Evolutionary conservation across 2,797 vertebrate species (phyloP).

Genomic region (Chrosomus eos): DNA sequence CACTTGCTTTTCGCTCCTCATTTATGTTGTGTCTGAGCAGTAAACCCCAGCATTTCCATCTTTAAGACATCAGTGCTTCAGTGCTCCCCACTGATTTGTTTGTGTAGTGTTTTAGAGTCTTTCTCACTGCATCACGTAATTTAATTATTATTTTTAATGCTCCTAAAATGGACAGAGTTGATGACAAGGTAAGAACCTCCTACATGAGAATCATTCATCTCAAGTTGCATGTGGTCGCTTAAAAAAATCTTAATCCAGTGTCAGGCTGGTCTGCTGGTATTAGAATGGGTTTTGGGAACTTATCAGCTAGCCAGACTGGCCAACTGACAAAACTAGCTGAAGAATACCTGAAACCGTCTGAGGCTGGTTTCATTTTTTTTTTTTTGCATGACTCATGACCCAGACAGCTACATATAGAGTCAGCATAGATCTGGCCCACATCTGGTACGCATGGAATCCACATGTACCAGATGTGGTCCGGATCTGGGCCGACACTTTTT

Average conservation of each 20-base stretch:
- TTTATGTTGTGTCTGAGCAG: slow-evolving; percentile 34
- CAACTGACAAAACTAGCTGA: not conserved
- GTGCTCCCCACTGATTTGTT: slow-evolving; percentile 5
- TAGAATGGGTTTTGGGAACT: not conserved
- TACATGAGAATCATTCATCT: slow-evolving; percentile 12
- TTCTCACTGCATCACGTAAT: slow-evolving; percentile 55
- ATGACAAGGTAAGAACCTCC: slow-evolving; percentile 70
- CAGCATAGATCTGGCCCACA: too few species aligned
- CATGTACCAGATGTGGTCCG: too few species aligned
- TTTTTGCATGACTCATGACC: not conserved
- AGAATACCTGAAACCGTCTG: not conserved
- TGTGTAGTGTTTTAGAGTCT: slow-evolving; percentile 15
- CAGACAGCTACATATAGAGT: too few species aligned
- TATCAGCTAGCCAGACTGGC: not conserved
- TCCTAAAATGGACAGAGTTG: slow-evolving; percentile 66
- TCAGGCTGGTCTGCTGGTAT: not conserved
- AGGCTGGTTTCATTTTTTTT: not conserved
- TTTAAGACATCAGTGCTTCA: too few species aligned
- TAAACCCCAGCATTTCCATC: slow-evolving; percentile 19
- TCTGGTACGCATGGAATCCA: too few species aligned
- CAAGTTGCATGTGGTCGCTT: not conserved
- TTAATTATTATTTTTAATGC: slow-evolving; percentile 66
- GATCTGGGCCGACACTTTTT: too few species aligned
- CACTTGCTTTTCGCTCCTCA: slow-evolving; percentile 55
- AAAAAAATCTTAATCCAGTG: not conserved